Percentiles rank a stretch among this genome's conserved stretches.
These are phyloP conservation scores for Byasa hedistus DNA, from an alignment of 2,888 invertebrate species.

Conservation along the genomic window DNA sequence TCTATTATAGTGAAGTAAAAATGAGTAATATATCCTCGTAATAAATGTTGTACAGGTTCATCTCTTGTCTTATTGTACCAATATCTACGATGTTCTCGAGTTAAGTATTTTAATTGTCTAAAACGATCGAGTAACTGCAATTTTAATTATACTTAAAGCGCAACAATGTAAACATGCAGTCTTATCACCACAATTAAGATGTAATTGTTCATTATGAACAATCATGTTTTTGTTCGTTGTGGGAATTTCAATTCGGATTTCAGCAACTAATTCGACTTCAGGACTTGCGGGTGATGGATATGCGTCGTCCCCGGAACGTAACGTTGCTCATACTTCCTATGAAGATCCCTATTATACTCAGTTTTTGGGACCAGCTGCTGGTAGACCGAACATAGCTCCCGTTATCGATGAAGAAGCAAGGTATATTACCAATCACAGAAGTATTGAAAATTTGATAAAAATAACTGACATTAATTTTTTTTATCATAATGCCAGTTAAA, in stretches of 20 bases:
- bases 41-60: not conserved
- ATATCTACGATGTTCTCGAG: not conserved
- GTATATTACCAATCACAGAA: conserved; percentile 60
- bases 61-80: not conserved
- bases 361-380: conserved; percentile 84
- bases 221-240: not conserved
- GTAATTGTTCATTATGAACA: not conserved
- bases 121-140: not conserved
- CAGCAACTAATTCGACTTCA: conserved; percentile 41
- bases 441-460: not conserved
- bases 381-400: conserved; percentile 87
- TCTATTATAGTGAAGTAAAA: not conserved
- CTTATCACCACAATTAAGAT: not conserved
- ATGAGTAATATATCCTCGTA: not conserved
- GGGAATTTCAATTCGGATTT: conserved; percentile 5
- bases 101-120: not conserved
- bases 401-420: conserved; percentile 95
- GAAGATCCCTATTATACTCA: conserved; percentile 94
- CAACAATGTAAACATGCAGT: not conserved
- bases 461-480: not conserved
- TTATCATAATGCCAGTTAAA: not conserved
- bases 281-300: conserved; percentile 81
- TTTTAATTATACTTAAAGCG: not conserved
- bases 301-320: conserved; percentile 92
- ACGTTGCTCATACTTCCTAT: conserved; percentile 85